A percentile compares a stretch with the other conserved stretches of the same genome.
phyloP scores from a whole-genome alignment of 2,888 invertebrate genomes.

The Glaucopsyche alexis region DNA sequence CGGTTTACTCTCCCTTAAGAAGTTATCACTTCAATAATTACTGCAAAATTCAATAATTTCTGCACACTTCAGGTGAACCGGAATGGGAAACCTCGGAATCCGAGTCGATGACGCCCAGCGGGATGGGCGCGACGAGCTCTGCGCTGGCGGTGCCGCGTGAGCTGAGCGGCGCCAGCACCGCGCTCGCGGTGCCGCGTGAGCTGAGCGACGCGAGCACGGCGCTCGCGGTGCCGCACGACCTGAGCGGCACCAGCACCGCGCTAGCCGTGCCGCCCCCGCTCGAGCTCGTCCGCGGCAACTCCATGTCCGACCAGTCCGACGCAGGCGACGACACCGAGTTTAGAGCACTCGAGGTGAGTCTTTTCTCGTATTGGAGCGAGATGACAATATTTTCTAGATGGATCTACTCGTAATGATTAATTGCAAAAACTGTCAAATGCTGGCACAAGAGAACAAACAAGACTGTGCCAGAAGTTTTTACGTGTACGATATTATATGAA shows the following conservation, averaged over 20 bases:
- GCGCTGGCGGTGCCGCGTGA: constrained; percentile 53
- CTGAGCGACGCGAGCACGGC: constrained; percentile 60
- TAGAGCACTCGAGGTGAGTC: constrained; percentile 57
- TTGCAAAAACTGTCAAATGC: no score
- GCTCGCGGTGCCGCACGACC: constrained; percentile 53
- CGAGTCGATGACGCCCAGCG: constrained; percentile 50
- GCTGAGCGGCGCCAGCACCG: constrained; percentile 57
- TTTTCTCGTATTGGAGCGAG: background rate
- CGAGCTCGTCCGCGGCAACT: constrained; percentile 57
- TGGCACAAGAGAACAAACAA: no score
- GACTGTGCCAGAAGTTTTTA: no score
- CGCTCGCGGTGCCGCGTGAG: constrained; percentile 57
- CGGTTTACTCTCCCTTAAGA: no score
- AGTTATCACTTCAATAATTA: no score
- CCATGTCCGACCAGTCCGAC: constrained; percentile 62
- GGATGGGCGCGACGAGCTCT: constrained; percentile 43
- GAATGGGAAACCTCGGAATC: constrained; percentile 87
- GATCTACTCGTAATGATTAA: no score
- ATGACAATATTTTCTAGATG: no score
- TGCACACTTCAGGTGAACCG: constrained; percentile 77
- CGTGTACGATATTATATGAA: no score
- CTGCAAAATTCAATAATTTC: no score
- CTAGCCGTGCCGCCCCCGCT: constrained; percentile 49
- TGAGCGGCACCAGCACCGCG: constrained; percentile 45
- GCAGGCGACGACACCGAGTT: constrained; percentile 60